Evolutionary conservation across 2,888 invertebrate species (phyloP).

Genomic region (Beris chalybata): DNA sequence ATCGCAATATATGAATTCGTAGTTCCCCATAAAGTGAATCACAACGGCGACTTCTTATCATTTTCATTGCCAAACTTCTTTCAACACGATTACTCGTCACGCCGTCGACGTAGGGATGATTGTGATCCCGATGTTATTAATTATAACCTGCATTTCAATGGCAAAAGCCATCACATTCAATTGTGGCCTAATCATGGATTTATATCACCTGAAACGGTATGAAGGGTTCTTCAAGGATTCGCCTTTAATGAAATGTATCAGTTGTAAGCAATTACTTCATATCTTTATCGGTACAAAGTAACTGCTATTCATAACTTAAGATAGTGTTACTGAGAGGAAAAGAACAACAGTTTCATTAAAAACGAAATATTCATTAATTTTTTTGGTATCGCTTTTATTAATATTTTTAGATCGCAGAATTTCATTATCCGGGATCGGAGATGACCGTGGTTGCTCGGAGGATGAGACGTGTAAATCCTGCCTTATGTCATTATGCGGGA

Average conservation of each 20-base stretch:
- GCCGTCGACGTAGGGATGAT: slow-evolving; percentile 31
- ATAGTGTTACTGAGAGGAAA: not conserved
- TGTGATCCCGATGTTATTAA: slow-evolving; percentile 45
- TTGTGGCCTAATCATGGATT: slow-evolving; percentile 60
- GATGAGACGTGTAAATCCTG: slow-evolving; percentile 44
- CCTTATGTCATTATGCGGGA: slow-evolving; percentile 60
- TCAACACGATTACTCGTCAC: slow-evolving; percentile 45
- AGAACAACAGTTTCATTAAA: not conserved
- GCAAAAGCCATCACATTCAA: slow-evolving; percentile 55
- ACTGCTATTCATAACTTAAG: not conserved
- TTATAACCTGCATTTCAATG: slow-evolving; percentile 50
- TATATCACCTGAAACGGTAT: slow-evolving; percentile 53
- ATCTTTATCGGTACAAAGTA: too few species aligned
- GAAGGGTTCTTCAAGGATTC: not conserved
- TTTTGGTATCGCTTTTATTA: slow-evolving; percentile 7
- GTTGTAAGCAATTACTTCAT: too few species aligned
- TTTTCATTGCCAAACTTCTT: slow-evolving; percentile 58
- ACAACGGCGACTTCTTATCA: slow-evolving; percentile 55
- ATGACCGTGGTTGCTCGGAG: slow-evolving; percentile 45
- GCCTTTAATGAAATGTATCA: slow-evolving; percentile 8
- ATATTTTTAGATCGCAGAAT: slow-evolving; percentile 48
- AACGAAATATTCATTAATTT: not conserved
- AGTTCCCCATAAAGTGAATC: slow-evolving; percentile 56
- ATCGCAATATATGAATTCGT: slow-evolving; percentile 56
- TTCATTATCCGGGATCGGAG: slow-evolving; percentile 45